Evolutionary conservation across 2,797 vertebrate genomes (phyloP).

Genomic region (Limnodromus scolopaceus): DNA sequence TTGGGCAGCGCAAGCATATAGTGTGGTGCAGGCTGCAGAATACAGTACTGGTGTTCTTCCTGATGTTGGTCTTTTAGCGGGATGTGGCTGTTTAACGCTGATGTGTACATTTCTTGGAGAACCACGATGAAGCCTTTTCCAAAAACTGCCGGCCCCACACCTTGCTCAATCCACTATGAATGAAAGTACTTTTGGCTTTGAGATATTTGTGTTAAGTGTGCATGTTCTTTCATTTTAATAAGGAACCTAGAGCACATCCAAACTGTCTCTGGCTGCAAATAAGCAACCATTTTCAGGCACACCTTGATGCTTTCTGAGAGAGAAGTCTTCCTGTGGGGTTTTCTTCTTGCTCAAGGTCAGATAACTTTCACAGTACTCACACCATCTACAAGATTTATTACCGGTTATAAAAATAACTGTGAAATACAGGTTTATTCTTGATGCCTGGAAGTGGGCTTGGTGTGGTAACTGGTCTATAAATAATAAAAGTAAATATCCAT

Average conservation of each 20-base stretch:
- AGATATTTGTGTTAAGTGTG: not conserved
- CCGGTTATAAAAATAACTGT: slow-evolving; percentile 51
- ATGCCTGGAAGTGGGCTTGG: slow-evolving; percentile 36
- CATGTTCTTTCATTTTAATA: not conserved
- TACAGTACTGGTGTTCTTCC: not conserved
- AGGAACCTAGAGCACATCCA: not conserved
- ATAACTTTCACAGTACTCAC: slow-evolving; percentile 38
- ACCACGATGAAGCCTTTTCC: not conserved
- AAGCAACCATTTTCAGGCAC: not conserved
- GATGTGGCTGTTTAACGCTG: not conserved
- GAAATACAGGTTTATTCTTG: slow-evolving; percentile 60
- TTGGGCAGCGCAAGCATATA: not conserved
- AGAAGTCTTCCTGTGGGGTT: not conserved
- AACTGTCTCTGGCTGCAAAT: not conserved
- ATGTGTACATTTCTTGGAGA: slow-evolving; percentile 1
- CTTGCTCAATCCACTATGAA: not conserved
- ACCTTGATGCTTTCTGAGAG: not conserved
- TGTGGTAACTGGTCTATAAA: slow-evolving; percentile 58
- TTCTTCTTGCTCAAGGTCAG: slow-evolving; percentile 59
- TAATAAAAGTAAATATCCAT: slow-evolving; percentile 63
- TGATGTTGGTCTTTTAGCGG: not conserved
- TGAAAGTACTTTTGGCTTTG: not conserved
- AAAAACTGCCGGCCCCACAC: not conserved
- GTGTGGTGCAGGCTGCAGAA: not conserved
- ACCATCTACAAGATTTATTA: slow-evolving; percentile 51